phyloP scores from a whole-genome alignment of 2,888 invertebrate genomes.

The Polymixis lichenea region DNA sequence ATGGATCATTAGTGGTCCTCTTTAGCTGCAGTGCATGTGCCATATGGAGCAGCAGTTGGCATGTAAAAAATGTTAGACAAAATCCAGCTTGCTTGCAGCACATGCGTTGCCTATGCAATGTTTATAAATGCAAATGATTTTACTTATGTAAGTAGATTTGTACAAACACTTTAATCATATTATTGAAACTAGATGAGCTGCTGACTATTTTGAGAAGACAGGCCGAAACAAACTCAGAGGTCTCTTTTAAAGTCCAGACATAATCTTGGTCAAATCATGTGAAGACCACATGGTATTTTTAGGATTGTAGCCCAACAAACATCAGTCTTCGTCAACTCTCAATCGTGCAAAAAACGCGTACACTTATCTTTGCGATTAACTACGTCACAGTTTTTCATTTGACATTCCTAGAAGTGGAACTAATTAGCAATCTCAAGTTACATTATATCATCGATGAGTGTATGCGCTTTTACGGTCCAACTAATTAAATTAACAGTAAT shows the following conservation, averaged over 20 bases:
- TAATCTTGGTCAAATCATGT: too few species aligned
- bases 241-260: too few species aligned
- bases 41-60: background rate
- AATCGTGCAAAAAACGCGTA: conserved; percentile 46
- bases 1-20: conserved; percentile 8
- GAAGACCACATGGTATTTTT: too few species aligned
- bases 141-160: too few species aligned
- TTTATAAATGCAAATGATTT: conserved; percentile 24
- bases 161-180: too few species aligned
- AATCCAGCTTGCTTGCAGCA: background rate
- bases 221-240: too few species aligned
- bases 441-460: conserved; percentile 11
- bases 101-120: background rate
- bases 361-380: conserved; percentile 15
- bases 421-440: conserved; percentile 20
- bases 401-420: conserved; percentile 25
- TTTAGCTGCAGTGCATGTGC: background rate
- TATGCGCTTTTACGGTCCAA: conserved; percentile 11
- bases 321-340: background rate
- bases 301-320: conserved; percentile 19
- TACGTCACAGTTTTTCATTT: conserved; percentile 20
- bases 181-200: too few species aligned
- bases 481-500: conserved; percentile 1
- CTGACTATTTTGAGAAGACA: too few species aligned
- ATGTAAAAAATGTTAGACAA: background rate